phyloP scores from a whole-genome alignment of 2,113 vertebrate genomes.

The Eublepharis macularius region DNA sequence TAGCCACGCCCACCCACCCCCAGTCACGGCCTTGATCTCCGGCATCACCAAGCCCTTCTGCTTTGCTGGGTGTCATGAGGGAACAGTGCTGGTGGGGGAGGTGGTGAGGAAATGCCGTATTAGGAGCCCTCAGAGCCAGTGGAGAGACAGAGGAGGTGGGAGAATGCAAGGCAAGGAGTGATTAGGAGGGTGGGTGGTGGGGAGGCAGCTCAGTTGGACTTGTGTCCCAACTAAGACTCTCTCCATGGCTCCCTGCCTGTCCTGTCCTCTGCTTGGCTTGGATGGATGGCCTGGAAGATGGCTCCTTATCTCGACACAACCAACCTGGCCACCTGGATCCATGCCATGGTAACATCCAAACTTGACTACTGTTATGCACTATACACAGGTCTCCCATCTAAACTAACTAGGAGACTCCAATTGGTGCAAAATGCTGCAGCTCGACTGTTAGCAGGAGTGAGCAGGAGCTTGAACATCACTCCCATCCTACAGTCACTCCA shows the following conservation, averaged over 20 bases:
- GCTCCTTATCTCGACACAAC: too few species aligned
- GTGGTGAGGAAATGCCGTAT: neutral
- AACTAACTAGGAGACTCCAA: too few species aligned
- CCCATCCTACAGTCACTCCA: too few species aligned
- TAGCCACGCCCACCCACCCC: neutral
- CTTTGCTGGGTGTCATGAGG: neutral
- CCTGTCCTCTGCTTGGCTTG: rapidly evolving
- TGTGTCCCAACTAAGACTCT: neutral
- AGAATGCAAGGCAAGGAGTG: neutral
- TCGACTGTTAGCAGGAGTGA: too few species aligned
- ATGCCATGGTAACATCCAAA: too few species aligned
- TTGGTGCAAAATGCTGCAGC: too few species aligned
- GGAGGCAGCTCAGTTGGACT: neutral
- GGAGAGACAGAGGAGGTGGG: too few species aligned
- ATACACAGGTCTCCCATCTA: too few species aligned
- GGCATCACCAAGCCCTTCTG: neutral
- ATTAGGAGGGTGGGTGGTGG: neutral
- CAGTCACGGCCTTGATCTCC: neutral
- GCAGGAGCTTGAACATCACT: too few species aligned
- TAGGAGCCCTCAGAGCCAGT: neutral
- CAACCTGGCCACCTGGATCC: too few species aligned
- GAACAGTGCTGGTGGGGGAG: neutral
- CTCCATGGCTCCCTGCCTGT: neutral
- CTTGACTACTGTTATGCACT: too few species aligned
- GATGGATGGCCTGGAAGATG: too few species aligned